Evolutionary conservation across 1,140 invertebrate genomes (phyloP).

Genomic region (Drosophila elegans): DNA sequence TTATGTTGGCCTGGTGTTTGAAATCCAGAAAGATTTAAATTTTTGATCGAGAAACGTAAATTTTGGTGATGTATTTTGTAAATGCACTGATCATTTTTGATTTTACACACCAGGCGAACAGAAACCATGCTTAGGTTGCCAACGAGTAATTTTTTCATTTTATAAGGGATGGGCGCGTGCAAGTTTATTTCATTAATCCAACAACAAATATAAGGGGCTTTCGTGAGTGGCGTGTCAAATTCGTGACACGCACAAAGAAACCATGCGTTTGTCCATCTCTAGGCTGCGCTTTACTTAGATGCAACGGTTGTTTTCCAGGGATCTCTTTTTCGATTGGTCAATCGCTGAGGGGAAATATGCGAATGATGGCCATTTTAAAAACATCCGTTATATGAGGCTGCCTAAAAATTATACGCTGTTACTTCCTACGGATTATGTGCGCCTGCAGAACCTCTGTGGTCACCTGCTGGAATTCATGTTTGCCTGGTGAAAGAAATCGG

Average conservation of each 20-base stretch:
- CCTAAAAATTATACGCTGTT: background rate
- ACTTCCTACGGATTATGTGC: background rate
- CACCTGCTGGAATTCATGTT: background rate
- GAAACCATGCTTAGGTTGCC: background rate
- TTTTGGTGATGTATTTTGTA: no score
- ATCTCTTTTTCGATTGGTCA: no score
- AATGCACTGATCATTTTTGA: no score
- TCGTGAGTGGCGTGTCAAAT: background rate
- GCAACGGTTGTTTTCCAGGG: background rate
- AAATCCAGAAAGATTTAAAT: background rate
- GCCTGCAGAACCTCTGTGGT: background rate
- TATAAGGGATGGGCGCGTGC: background rate
- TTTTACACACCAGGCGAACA: background rate
- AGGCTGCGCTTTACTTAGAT: background rate
- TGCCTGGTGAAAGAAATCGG: background rate
- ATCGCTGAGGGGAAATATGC: no score
- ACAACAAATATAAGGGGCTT: background rate
- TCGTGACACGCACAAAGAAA: slow-evolving; percentile 3
- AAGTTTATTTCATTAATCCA: background rate
- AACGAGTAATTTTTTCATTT: background rate
- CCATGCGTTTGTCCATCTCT: background rate
- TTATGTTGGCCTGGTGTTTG: background rate
- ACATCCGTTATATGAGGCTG: background rate
- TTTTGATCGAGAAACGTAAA: background rate
- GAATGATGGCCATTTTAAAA: background rate